These are phyloP conservation scores for Nycticryphes semicollaris DNA, from an alignment of 2,113 vertebrate species.

Conservation along the genomic window DNA sequence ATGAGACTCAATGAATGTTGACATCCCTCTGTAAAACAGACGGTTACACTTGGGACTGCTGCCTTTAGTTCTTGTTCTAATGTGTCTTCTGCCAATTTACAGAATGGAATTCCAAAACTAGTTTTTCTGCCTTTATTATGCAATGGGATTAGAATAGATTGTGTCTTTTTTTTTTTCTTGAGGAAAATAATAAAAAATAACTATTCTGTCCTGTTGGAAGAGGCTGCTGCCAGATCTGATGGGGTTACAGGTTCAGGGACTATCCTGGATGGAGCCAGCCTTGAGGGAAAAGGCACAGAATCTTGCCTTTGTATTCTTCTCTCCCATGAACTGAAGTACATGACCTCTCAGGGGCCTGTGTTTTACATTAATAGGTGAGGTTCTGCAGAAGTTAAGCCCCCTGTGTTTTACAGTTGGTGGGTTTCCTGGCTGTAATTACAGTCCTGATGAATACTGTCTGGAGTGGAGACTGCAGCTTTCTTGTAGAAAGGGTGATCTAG, in stretches of 20 bases:
- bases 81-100: neutral
- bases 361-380: neutral
- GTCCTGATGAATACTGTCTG: no score
- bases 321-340: neutral
- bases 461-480: neutral
- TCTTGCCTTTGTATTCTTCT: rapidly evolving
- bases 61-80: neutral
- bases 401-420: rapidly evolving
- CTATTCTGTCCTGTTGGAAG: neutral
- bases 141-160: neutral
- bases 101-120: neutral
- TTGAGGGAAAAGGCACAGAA: neutral
- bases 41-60: neutral
- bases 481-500: neutral
- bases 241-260: neutral
- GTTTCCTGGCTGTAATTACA: neutral
- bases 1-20: neutral
- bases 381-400: neutral
- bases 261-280: neutral
- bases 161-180: neutral
- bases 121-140: neutral
- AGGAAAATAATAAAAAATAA: neutral
- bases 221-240: neutral
- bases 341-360: neutral
- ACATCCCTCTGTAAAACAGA: neutral